These are phyloP conservation scores for Rhopalosiphum padi DNA, from an alignment of 1,140 invertebrate genomes.

Conservation along the genomic window DNA sequence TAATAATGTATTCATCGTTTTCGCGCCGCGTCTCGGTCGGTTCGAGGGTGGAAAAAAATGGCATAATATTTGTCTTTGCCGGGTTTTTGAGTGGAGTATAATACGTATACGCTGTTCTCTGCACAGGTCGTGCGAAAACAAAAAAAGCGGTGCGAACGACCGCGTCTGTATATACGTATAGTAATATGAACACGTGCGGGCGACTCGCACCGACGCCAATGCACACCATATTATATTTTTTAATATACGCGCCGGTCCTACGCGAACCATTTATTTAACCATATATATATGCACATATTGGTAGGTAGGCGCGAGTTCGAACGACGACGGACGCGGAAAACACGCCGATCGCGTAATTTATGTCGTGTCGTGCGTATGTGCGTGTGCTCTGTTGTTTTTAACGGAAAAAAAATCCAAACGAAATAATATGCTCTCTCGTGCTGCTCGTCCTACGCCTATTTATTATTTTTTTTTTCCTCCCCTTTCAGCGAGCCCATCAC, in stretches of 20 bases:
- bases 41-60: not conserved
- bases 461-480: not conserved
- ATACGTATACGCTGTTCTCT: not conserved
- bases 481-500: not conserved
- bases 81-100: not conserved
- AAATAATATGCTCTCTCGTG: not conserved
- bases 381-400: conserved; percentile 10
- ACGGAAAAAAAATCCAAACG: conserved; percentile 11
- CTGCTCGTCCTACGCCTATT: not conserved
- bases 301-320: not conserved
- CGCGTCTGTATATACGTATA: not conserved
- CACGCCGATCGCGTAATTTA: not conserved
- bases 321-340: not conserved
- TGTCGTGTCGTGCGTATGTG: not conserved
- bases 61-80: conserved; percentile 26
- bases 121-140: not conserved
- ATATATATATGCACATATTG: no score
- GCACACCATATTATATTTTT: not conserved
- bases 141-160: not conserved
- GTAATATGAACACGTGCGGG: conserved; percentile 18
- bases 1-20: not conserved
- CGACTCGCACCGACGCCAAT: not conserved
- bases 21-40: not conserved
- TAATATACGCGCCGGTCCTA: no score
- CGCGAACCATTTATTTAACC: not conserved